Base-by-base conservation (phyloP, 53 echinoderm and acorn worm genomes). In the Holothuria leucospilota region DNA sequence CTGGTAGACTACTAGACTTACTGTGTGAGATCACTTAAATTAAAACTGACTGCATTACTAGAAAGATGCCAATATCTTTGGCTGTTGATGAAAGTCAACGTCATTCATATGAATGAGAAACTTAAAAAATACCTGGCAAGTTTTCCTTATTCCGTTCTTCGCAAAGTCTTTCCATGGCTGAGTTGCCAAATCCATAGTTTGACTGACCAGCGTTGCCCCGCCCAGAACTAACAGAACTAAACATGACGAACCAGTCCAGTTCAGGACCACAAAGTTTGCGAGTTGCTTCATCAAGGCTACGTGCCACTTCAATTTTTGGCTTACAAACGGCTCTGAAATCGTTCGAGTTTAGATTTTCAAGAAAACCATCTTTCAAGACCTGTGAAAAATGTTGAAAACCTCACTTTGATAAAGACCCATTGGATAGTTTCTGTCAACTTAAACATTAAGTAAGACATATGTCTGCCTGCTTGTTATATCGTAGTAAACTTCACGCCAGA, bases 231-330 rank as follows among this genome's bases (percentile, higher is more conserved):
- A 93, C 90, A 21, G 93, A 93, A 20, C 89, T 89, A 69, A 93
- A 93, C 82, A 93, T 89, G 29, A 93, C 89, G 78, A 93, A 93
- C 93, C 93, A 93, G 28, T 93, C 87, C 66, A 92, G 60, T 6
- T 82, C 85, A 11, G 63, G 68, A 49, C 73, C 84, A 72, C 87
- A 92, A 11, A 77, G 86, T 7, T 21, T 53, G 21, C 90, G 74
- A 16, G 88, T 93, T 29, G 83, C 90, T 8, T 29, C 39, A 79
- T 93, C 93, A 12, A 93, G 87, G 46, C 86, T 90, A 41, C 84
- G 23, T 4, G 93, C 86, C 6, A 86, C 93, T 49, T 86, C 69
- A 59, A 85, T 79, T 69, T 89, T 93, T 8, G 93, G 89, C 28
- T 69, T 29, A 51, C 86, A 93, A 29, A 86, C 86, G 6, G 62